These are phyloP conservation scores for Orussus abietinus DNA, from an alignment of 1,140 invertebrate genomes.

Conservation along the genomic window DNA sequence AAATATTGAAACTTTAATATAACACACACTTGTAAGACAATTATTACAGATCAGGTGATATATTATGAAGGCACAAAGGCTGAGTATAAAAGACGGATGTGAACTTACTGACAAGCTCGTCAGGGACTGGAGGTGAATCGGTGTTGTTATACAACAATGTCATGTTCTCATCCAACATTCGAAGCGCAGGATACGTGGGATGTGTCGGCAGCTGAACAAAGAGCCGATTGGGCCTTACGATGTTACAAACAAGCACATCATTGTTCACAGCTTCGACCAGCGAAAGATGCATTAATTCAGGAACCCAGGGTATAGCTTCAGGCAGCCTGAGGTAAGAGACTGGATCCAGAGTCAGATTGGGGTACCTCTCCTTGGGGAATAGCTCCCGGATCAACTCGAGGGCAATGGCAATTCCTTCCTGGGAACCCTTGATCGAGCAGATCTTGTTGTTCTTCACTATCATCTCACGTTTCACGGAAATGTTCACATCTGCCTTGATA, in stretches of 20 bases:
- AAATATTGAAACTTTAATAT: background rate
- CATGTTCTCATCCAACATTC: conserved; percentile 72
- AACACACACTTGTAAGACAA: background rate
- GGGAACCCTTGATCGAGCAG: conserved; percentile 78
- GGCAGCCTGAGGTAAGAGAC: conserved; percentile 54
- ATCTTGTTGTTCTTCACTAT: conserved; percentile 68
- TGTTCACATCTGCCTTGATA: conserved; percentile 69
- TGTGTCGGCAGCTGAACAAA: conserved; percentile 93
- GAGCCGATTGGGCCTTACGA: conserved; percentile 79
- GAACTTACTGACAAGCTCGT: conserved; percentile 60
- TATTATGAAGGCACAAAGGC: too few relatives aligned
- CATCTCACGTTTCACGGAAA: conserved; percentile 75
- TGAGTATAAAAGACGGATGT: too few relatives aligned
- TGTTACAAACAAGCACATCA: conserved; percentile 82
- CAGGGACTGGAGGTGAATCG: conserved; percentile 64
- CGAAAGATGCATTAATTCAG: conserved; percentile 62
- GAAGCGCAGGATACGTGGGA: conserved; percentile 80
- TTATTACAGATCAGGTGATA: too few relatives aligned
- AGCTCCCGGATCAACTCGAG: conserved; percentile 77
- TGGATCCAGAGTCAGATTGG: conserved; percentile 74
- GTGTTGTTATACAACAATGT: conserved; percentile 61
- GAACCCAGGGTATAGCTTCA: conserved; percentile 26
- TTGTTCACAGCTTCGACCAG: conserved; percentile 89
- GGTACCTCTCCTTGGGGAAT: conserved; percentile 76
- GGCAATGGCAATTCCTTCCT: conserved; percentile 72